Base-by-base conservation (phyloP, 2,797 vertebrate species). In the Pygocentrus nattereri region DNA sequence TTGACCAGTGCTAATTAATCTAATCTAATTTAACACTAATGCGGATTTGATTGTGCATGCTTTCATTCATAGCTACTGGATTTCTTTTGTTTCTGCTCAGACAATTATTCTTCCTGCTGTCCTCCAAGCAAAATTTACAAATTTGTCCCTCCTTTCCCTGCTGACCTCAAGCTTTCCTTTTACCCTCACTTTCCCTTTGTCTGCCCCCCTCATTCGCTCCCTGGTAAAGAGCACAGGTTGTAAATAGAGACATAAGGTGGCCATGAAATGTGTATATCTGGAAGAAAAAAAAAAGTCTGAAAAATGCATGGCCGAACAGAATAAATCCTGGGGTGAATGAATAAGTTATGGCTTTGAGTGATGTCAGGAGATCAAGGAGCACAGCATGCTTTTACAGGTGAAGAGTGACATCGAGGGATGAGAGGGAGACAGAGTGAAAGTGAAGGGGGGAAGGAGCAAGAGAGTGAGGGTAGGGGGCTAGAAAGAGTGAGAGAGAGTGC, bases 221-320 rank as follows among this genome's bases (percentile, higher is more conserved):
- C 25, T 44, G 30, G 62, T 15, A 56, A 72, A 54, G 34, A 21
- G 47, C 18, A 34, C 2, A 2, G 52, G 61, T 58, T 74, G 64
- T 64, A 65, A 76, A 82, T 56, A 82, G 64, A 82, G 68, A 61
- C 64, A 70, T 76, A 61, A 54, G 65, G 67, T 78, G 68, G 41
- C 68, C 62, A 31, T 82, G 58, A 82, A 79, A 64, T 82, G 80
- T 78, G 78, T 74, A 18, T 81, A 65, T 71, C 80, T 77, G n/a
- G n/a, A n/a, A n/a, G n/a, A n/a, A 65, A 65, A 77, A 70, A 82
- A 79, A 68, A 74, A 54, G 34, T 49, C 52, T 86, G 67, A 82
- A 82, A 87, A 84, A 85, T 85, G 80, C 74, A 80, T 82, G 77
- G 65, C 80, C 74, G 84, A 84, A 85, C 82, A 82, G 83, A 81